These are phyloP conservation scores for Fopius arisanus DNA, from an alignment of 1,140 invertebrate species.

Conservation along the genomic window DNA sequence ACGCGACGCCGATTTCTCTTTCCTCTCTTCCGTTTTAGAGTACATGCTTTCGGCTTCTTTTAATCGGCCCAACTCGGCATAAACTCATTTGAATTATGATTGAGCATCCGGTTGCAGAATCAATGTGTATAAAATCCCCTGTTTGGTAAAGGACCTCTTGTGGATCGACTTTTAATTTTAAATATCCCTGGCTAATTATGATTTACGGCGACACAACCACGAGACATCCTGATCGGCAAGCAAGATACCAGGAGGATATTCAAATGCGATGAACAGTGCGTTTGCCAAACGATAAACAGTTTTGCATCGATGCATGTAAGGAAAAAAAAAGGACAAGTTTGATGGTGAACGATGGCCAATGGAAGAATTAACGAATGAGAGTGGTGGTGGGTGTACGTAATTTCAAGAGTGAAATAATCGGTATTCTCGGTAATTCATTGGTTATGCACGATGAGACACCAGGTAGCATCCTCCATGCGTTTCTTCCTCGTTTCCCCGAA, in stretches of 20 bases:
- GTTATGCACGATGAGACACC: constrained; percentile 44
- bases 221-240: constrained; percentile 58
- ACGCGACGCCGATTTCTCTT: background rate
- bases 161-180: constrained; percentile 52
- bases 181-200: constrained; percentile 56
- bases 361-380: constrained; percentile 27
- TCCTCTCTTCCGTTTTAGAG: constrained; percentile 6
- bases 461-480: constrained; percentile 28
- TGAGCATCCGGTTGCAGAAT: constrained; percentile 34
- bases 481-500: constrained; percentile 35
- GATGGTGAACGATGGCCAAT: constrained; percentile 36
- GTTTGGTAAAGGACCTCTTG: constrained; percentile 17
- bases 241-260: constrained; percentile 59
- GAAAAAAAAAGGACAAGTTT: constrained; percentile 17
- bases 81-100: constrained; percentile 52
- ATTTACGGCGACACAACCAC: constrained; percentile 59
- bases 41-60: constrained; percentile 40
- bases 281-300: constrained; percentile 28
- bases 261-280: constrained; percentile 57
- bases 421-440: constrained; percentile 49
- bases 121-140: constrained; percentile 1
- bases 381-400: constrained; percentile 42
- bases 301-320: constrained; percentile 45
- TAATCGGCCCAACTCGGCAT: constrained; percentile 42
- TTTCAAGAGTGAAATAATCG: constrained; percentile 39